Conservation (phyloP, 64 coral and sea anemone species). For the Pocillopora damicornis region DNA sequence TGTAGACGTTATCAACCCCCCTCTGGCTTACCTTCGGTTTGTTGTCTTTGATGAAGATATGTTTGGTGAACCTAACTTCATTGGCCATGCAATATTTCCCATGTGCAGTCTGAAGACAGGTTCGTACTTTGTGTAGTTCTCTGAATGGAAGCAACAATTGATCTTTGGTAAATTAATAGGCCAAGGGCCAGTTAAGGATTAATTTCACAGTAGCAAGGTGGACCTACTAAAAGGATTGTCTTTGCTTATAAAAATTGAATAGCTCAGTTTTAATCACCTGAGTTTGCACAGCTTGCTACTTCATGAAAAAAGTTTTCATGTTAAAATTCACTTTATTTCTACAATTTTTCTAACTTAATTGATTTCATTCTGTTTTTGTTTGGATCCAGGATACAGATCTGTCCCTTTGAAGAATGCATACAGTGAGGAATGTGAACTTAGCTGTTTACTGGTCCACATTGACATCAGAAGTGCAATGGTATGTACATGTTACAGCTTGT, state of each 20-base stretch:
- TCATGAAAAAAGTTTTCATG: background rate
- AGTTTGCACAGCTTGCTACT: too few relatives aligned
- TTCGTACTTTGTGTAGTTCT: background rate
- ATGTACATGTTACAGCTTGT: background rate
- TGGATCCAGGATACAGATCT: constrained; percentile 75
- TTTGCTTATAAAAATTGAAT: too few relatives aligned
- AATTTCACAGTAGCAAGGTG: too few relatives aligned
- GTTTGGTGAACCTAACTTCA: constrained; percentile 99
- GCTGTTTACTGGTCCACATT: constrained; percentile 77
- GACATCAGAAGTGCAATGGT: constrained; percentile 97
- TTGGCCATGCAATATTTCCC: constrained; percentile 93
- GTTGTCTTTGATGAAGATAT: constrained; percentile 98
- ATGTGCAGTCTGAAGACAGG: constrained; percentile 84
- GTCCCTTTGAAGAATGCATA: constrained; percentile 90
- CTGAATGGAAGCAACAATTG: too few relatives aligned
- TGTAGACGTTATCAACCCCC: constrained; percentile 80
- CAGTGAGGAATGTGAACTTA: constrained; percentile 91
- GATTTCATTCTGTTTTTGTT: background rate
- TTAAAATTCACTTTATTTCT: background rate
- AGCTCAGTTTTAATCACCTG: too few relatives aligned
- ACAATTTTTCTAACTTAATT: background rate
- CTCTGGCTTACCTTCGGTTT: constrained; percentile 88
- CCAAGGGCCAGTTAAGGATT: too few relatives aligned
- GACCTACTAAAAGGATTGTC: too few relatives aligned
- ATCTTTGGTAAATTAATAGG: too few relatives aligned